These are phyloP conservation scores for Dryomyza anilis DNA, from an alignment of 2,888 invertebrate species.

Conservation along the genomic window DNA sequence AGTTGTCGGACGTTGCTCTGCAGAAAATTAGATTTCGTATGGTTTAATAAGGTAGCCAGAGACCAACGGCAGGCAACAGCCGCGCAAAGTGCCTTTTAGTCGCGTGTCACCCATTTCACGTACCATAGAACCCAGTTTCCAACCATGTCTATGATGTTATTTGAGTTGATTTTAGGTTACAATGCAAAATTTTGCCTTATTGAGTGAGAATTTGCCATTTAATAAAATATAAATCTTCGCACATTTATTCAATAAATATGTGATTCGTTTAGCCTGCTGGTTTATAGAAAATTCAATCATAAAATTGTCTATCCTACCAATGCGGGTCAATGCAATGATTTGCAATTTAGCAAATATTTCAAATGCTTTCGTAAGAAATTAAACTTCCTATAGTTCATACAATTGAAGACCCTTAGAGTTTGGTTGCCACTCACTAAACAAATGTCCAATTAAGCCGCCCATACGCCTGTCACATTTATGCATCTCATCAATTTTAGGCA, in stretches of 20 bases:
- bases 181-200: no score
- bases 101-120: no score
- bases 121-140: not conserved
- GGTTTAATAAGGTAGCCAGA: no score
- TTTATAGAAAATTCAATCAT: not conserved
- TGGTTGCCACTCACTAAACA: not conserved
- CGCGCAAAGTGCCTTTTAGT: no score
- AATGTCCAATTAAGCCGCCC: not conserved
- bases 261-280: constrained; percentile 5
- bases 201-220: no score
- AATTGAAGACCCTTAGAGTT: not conserved
- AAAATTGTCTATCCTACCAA: no score
- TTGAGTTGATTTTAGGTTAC: no score
- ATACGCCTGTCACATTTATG: not conserved
- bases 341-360: not conserved
- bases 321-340: constrained; percentile 8
- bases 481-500: not conserved
- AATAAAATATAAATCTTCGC: no score
- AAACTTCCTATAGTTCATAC: not conserved
- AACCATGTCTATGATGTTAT: no score
- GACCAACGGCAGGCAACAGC: no score
- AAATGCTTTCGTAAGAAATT: not conserved
- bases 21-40: constrained; percentile 30
- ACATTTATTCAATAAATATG: no score
- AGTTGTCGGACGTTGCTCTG: constrained; percentile 11